Evolutionary conservation across 2,113 vertebrate genomes (phyloP), one percentile per base, ranked within the genome.

Genomic region (Neofelis nebulosa): DNA sequence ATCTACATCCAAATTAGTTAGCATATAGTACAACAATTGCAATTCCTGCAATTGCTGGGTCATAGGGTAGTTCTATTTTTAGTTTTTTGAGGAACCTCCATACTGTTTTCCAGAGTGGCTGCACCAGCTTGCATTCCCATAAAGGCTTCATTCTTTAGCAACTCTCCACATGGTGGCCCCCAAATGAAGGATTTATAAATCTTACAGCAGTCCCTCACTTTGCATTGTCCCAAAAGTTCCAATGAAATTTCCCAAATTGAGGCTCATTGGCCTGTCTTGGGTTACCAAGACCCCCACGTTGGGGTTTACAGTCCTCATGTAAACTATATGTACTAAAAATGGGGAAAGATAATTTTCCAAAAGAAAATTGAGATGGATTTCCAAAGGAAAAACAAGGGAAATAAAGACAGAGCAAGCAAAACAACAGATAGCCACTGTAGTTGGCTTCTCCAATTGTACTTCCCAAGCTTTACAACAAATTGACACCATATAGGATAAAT

Each of bases 221-320:
- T 86, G 36, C 36, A 29, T 96, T 94, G 87, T 73, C n/a, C 74
- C n/a, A 15, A 71, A 83, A 94, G 41, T 93, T 82, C 84, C 21
- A 83, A 55, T n/a, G 83, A 65, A 92, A 92, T n/a, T 76, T 57
- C 13, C 74, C 87, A 31, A 83, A 83, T 91, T 91, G 50, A 52
- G 55, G 66, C 89, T 63, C 25, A 85, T 63, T 69, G 73, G 14
- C 33, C 55, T 95, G 36, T 61, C 16, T 84, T 57, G 61, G 71
- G 81, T 80, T 29, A 71, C 33, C 45, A 45, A 69, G 33, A 7
- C 25, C 57, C 68, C 16, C 33, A 13, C 50, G 18, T 76, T 12
- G 31, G 73, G 76, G 29, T 1, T 71, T 80, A 80, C 25, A 80
- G 48, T 80, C 71, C 13, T 79, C 38, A 50, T 41, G 65, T 9